Evolutionary conservation across 2,797 vertebrate genomes (phyloP).

Genomic region (Danio choprae): DNA sequence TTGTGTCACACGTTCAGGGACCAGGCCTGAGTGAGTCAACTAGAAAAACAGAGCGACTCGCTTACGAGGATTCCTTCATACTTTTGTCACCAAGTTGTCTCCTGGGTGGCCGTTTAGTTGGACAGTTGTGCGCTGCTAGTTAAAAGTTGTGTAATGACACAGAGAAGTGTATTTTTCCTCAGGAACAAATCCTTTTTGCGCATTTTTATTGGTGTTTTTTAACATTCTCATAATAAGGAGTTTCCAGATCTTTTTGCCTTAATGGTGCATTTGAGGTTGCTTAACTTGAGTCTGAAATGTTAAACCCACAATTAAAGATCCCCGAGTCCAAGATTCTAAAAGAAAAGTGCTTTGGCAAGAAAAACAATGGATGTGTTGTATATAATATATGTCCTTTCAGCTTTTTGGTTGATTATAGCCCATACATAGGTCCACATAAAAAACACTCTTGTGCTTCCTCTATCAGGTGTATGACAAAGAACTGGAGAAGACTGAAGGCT

Average conservation of each 20-base stretch:
- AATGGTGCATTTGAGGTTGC: constrained; percentile 47
- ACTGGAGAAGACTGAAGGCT: constrained; percentile 85
- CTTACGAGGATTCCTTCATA: constrained; percentile 52
- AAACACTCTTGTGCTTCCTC: constrained; percentile 4
- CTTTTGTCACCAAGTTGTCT: constrained; percentile 44
- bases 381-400: constrained; percentile 14
- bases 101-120: constrained; percentile 48
- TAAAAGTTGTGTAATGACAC: constrained; percentile 36
- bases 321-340: constrained; percentile 26
- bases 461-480: constrained; percentile 85
- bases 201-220: constrained; percentile 50
- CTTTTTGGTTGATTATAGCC: constrained; percentile 25
- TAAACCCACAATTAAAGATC: constrained; percentile 43
- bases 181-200: constrained; percentile 14
- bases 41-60: constrained; percentile 47
- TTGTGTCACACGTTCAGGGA: constrained; percentile 45
- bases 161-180: constrained; percentile 22
- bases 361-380: constrained; percentile 49
- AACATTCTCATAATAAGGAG: constrained; percentile 49
- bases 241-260: constrained; percentile 47
- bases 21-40: constrained; percentile 52
- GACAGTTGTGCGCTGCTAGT: constrained; percentile 31
- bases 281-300: constrained; percentile 41
- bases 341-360: constrained; percentile 42
- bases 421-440: constrained; percentile 12